Evolutionary conservation across 1,140 invertebrate genomes (phyloP).

Genomic region (Diabrotica undecimpunctata): DNA sequence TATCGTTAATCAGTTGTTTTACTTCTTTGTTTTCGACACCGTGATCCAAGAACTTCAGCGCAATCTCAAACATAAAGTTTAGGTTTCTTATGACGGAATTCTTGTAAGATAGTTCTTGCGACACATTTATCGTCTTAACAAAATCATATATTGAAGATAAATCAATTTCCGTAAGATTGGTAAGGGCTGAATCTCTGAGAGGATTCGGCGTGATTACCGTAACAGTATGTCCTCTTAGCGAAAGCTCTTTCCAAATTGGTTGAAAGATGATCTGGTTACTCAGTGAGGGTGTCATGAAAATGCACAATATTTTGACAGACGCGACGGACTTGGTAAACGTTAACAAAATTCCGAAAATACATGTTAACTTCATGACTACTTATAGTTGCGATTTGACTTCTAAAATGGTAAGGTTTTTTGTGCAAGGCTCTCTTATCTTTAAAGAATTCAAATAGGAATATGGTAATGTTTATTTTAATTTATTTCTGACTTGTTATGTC

Average conservation of each 20-base stretch:
- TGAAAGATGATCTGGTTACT: slow-evolving; percentile 56
- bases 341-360: too few relatives aligned
- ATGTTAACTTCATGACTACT: too few relatives aligned
- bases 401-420: too few relatives aligned
- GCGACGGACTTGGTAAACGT: too few relatives aligned
- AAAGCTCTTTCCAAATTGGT: slow-evolving; percentile 36
- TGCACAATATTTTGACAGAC: slow-evolving; percentile 49
- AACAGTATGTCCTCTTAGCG: slow-evolving; percentile 27
- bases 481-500: too few relatives aligned
- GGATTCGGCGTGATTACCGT: slow-evolving; percentile 30
- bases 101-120: background rate
- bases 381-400: too few relatives aligned
- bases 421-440: too few relatives aligned
- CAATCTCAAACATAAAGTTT: background rate
- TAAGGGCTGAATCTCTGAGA: slow-evolving; percentile 19
- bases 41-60: background rate
- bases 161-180: slow-evolving; percentile 30
- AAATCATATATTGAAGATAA: slow-evolving; percentile 14
- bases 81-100: background rate
- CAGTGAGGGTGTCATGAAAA: slow-evolving; percentile 49
- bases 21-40: background rate
- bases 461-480: too few relatives aligned
- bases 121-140: background rate
- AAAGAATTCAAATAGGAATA: too few relatives aligned
- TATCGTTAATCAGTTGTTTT: background rate